phyloP scores from a whole-genome alignment of 2,797 vertebrate genomes.

The Leontocebus nigricollis region DNA sequence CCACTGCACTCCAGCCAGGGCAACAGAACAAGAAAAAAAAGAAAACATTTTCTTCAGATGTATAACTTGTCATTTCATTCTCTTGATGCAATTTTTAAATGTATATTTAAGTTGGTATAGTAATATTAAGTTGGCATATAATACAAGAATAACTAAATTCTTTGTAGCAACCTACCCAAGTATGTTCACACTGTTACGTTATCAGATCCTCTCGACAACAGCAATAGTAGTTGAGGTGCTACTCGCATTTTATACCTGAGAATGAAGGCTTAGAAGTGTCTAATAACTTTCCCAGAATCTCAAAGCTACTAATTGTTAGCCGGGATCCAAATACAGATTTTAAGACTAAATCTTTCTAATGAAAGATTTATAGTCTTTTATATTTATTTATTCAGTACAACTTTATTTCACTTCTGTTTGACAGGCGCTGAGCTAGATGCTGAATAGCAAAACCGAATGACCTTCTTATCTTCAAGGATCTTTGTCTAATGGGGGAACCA shows the following conservation, averaged over 20 bases:
- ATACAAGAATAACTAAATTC: not conserved
- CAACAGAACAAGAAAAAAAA: not conserved
- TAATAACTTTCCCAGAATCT: not conserved
- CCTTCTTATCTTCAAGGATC: not conserved
- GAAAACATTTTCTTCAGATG: not conserved
- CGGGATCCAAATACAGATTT: not conserved
- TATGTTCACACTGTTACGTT: not conserved
- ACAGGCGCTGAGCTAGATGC: not conserved
- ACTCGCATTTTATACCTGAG: not conserved
- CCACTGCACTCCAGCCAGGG: not conserved
- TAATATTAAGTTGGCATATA: not conserved
- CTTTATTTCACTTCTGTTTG: not conserved
- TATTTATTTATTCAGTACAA: not conserved
- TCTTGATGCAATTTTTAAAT: not conserved
- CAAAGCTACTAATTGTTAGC: not conserved
- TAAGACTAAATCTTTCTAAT: not conserved
- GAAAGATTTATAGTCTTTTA: not conserved
- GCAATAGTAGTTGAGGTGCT: not conserved
- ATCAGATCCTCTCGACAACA: not conserved
- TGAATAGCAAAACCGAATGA: not conserved
- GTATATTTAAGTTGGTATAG: not conserved
- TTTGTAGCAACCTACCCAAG: not conserved
- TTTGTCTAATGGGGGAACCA: not conserved
- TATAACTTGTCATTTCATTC: not conserved
- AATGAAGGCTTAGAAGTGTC: not conserved